Conservation (phyloP, 2,888 invertebrate genomes). For the Lycaena phlaeas region DNA sequence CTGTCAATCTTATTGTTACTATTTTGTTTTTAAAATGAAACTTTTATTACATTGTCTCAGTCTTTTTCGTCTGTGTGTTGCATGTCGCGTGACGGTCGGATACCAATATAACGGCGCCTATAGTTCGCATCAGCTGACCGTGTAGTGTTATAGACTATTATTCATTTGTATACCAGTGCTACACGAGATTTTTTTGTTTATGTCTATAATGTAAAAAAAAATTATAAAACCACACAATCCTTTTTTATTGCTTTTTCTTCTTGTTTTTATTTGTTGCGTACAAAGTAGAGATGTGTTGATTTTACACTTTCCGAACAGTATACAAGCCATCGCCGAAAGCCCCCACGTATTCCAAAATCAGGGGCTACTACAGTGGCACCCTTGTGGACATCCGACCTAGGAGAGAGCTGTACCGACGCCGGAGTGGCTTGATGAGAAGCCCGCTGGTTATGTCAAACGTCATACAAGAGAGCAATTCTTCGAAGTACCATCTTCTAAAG, state of each 20-base stretch:
- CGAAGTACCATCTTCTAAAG: constrained; percentile 34
- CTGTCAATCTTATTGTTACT: too few species aligned
- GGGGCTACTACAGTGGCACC: constrained; percentile 38
- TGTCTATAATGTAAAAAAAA: too few species aligned
- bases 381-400: constrained; percentile 31
- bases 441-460: constrained; percentile 45
- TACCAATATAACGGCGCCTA: too few species aligned
- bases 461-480: constrained; percentile 45
- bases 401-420: constrained; percentile 35
- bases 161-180: too few species aligned
- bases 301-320: constrained; percentile 26
- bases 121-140: too few species aligned
- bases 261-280: background rate
- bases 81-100: too few species aligned
- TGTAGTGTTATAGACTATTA: too few species aligned
- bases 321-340: constrained; percentile 34
- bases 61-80: too few species aligned
- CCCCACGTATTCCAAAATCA: constrained; percentile 25
- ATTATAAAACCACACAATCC: too few species aligned
- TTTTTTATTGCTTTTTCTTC: background rate
- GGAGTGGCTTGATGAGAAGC: constrained; percentile 41
- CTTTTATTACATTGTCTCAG: too few species aligned
- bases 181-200: too few species aligned
- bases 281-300: background rate
- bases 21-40: too few species aligned